A percentile compares a stretch with the other conserved stretches of the same genome.
These are phyloP conservation scores for Chiroxiphia lanceolata DNA, from an alignment of 2,797 vertebrate genomes.

Conservation along the genomic window DNA sequence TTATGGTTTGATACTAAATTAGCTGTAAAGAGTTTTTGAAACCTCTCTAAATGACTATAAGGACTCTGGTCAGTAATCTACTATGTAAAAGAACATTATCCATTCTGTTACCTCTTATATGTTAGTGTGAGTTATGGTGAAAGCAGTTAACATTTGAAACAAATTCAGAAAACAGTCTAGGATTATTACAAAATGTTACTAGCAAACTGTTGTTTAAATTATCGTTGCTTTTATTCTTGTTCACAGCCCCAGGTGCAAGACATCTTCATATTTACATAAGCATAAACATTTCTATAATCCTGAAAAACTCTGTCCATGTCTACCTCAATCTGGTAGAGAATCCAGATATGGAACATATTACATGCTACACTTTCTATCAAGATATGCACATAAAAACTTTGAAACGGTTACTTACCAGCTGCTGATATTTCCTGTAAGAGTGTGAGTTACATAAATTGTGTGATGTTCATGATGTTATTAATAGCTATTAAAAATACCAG, in stretches of 20 bases:
- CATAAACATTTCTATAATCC: background rate
- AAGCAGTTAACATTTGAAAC: background rate
- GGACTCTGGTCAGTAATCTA: background rate
- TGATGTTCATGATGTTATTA: background rate
- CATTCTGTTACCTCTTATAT: background rate
- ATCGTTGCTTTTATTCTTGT: background rate
- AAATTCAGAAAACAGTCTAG: background rate
- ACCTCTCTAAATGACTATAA: background rate
- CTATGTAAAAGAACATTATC: background rate
- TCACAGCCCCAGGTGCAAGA: background rate
- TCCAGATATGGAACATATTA: background rate
- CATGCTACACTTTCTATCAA: accelerated
- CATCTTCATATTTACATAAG: background rate
- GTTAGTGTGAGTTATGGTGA: background rate
- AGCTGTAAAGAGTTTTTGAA: background rate
- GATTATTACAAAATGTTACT: background rate
- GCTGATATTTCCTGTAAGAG: background rate
- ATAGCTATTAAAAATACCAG: background rate
- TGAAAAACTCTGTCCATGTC: background rate
- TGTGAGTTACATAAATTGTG: background rate
- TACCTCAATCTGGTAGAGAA: background rate
- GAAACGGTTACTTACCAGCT: background rate
- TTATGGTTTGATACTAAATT: background rate
- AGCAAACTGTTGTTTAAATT: background rate
- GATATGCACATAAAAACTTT: background rate